Evolutionary conservation across 2,888 invertebrate species (phyloP), one percentile per base, ranked within the genome.

Genomic region (Diaphora mendica): DNA sequence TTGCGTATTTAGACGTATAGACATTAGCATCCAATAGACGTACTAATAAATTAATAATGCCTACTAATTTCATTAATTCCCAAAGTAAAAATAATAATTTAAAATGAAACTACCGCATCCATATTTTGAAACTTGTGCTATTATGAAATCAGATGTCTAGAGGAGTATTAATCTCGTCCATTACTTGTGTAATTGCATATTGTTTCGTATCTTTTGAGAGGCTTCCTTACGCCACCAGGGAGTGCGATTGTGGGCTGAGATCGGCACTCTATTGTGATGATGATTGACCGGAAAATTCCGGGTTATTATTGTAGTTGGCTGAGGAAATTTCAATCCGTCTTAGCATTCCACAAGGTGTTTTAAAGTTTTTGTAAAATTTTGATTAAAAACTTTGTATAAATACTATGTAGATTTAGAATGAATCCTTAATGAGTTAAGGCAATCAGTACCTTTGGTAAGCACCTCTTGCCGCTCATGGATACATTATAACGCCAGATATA

Each of bases 111-210:
- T 80, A 64, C 81, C 82, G 0, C 64, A 66, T 83, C 77, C 76
- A 78, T 23, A 17, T 33, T 4, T 68, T 75, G 4, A 1, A 3
- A 48, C 64, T 51, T 71, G 65, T 0, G 33, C 8, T 72, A 75
- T 79, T 83, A 83, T 83, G 77, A 80, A 82, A 82, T 83, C 83
- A 79, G 78, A 79, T 81, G 83, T 79, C 78, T 79, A 65, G 70
- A 81, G 77, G 74, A 79, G 77, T 83, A 83, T 83, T 83, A 83
- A 83, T 83, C 82, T 80, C 39, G 70, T 68, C 79, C 83, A 80
- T 78, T 80, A 76, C 83, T 74, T 74, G 74, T 83, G 72, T 79
- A 82, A 83, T 83, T 83, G 82, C 83, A 82, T 83, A 83, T 83
- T 83, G 82, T 83, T 82, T 83, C 44, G 79, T 35, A 68, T 83